phyloP scores from a whole-genome alignment of 2,888 invertebrate genomes.

The Trichopria drosophilae region DNA sequence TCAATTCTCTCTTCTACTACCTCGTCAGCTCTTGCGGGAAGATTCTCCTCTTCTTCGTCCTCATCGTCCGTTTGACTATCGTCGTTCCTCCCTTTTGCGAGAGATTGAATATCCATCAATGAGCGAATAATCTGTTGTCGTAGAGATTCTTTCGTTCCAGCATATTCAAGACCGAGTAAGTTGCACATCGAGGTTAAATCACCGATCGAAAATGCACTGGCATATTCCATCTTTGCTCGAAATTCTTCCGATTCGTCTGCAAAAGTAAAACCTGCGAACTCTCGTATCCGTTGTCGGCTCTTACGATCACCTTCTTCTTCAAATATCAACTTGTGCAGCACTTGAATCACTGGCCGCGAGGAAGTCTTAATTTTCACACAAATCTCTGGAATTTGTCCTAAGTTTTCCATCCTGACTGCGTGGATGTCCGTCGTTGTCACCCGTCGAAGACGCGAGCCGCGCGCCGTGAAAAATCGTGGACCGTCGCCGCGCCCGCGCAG shows the following conservation, averaged over 20 bases:
- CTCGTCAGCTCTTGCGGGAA: too few relatives aligned
- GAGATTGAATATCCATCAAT: neutral
- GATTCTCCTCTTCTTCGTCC: neutral
- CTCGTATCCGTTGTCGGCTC: neutral
- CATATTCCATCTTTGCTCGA: neutral
- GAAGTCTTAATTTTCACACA: too few relatives aligned
- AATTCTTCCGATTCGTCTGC: conserved; percentile 10
- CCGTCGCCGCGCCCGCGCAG: too few relatives aligned
- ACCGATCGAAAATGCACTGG: too few relatives aligned
- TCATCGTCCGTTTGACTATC: neutral
- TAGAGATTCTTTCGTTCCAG: neutral
- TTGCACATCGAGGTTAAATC: too few relatives aligned
- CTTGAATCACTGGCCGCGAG: conserved; percentile 4
- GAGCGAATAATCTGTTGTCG: neutral
- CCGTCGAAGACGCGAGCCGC: too few relatives aligned
- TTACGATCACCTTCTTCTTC: conserved; percentile 8
- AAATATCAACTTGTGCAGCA: conserved; percentile 13
- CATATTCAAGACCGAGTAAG: conserved; percentile 9
- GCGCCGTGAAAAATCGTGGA: too few relatives aligned
- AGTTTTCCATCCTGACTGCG: too few relatives aligned
- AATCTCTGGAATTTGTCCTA: too few relatives aligned
- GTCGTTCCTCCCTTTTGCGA: neutral
- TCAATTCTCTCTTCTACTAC: too few relatives aligned
- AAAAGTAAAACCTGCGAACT: conserved; percentile 13
- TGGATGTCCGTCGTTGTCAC: too few relatives aligned